A percentile compares a stretch with the other conserved stretches of the same genome.
Evolutionary conservation across 2,888 invertebrate genomes (phyloP).

Genomic region (Eudemis profundana): DNA sequence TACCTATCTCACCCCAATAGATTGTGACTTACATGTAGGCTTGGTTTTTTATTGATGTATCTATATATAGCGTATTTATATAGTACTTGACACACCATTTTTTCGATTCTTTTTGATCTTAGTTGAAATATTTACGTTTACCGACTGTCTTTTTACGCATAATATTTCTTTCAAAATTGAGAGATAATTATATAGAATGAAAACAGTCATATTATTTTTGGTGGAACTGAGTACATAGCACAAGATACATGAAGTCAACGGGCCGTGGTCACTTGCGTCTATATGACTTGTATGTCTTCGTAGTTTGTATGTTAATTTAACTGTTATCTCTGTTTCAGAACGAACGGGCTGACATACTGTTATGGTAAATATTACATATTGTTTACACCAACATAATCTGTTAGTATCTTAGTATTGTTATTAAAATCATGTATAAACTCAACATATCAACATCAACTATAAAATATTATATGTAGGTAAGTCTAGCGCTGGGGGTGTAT

Average conservation of each 20-base stretch:
- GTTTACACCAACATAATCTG: constrained; percentile 14
- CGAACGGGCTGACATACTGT: constrained; percentile 33
- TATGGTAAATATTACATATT: constrained; percentile 39
- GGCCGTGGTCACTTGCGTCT: constrained; percentile 29
- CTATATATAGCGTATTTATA: too few relatives aligned
- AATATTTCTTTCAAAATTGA: not conserved
- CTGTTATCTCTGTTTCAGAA: constrained; percentile 43
- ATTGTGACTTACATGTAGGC: too few relatives aligned
- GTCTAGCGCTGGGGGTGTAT: too few relatives aligned
- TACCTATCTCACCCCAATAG: too few relatives aligned
- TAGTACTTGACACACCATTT: not conserved
- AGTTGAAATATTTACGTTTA: not conserved
- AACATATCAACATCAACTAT: too few relatives aligned
- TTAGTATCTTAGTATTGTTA: not conserved
- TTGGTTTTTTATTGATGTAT: too few relatives aligned
- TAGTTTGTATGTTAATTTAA: constrained; percentile 38
- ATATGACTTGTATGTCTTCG: constrained; percentile 25
- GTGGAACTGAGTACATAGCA: not conserved
- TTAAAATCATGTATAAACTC: too few relatives aligned
- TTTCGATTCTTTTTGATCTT: not conserved
- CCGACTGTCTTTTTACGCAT: not conserved
- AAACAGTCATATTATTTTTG: not conserved
- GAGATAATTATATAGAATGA: not conserved
- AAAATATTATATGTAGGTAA: too few relatives aligned
- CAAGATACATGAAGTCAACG: constrained; percentile 17